These are phyloP conservation scores for Vipera ursinii DNA, from an alignment of 2,797 vertebrate genomes.

Conservation along the genomic window DNA sequence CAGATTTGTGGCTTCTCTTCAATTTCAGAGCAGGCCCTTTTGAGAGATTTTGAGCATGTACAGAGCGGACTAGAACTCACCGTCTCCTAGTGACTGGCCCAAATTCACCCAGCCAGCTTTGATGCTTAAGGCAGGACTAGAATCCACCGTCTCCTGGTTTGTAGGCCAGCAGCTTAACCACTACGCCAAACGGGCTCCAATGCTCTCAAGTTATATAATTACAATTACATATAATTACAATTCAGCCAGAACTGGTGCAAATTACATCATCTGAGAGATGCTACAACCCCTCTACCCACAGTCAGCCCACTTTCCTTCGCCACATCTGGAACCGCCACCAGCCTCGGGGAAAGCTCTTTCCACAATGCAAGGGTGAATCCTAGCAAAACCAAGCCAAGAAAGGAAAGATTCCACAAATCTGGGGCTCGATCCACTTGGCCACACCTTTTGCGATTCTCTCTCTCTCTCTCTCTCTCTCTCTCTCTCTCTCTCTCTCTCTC, in stretches of 20 bases:
- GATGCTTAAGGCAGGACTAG: not conserved
- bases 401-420: not conserved
- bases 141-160: not conserved
- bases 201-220: not conserved
- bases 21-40: too few relatives aligned
- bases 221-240: not conserved
- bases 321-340: not conserved
- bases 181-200: not conserved
- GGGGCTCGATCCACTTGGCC: not conserved
- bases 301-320: not conserved
- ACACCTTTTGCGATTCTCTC: not conserved
- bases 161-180: not conserved
- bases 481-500: too few relatives aligned
- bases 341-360: not conserved
- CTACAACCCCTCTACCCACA: rapidly evolving
- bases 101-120: too few relatives aligned
- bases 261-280: not conserved
- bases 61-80: not conserved
- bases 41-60: not conserved
- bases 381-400: not conserved
- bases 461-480: too few relatives aligned
- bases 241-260: not conserved
- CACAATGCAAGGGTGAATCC: not conserved
- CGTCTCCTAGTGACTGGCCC: too few relatives aligned
- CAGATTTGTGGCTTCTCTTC: not conserved